Conservation (phyloP, 2,888 invertebrate genomes). For the Diarsia rubi region DNA sequence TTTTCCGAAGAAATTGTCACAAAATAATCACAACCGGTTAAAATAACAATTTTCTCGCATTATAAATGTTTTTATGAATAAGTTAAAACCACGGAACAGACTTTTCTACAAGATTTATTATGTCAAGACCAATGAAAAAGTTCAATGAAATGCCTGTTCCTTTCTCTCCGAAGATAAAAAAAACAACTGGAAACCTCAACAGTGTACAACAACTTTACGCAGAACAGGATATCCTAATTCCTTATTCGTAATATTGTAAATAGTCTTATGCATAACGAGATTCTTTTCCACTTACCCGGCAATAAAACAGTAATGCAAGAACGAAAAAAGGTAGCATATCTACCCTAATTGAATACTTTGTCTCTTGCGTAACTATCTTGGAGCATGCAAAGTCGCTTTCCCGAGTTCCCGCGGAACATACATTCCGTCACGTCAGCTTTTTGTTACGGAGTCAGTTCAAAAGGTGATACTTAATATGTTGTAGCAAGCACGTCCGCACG, state of each 20-base stretch:
- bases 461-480: constrained; percentile 55
- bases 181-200: neutral
- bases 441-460: constrained; percentile 68
- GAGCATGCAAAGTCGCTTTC: constrained; percentile 74
- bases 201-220: constrained; percentile 15
- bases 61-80: neutral
- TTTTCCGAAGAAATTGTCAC: neutral
- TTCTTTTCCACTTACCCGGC: constrained; percentile 28
- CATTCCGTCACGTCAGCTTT: constrained; percentile 77
- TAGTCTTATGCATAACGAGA: neutral
- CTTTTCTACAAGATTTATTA: constrained; percentile 5
- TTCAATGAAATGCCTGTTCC: constrained; percentile 15
- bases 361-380: constrained; percentile 68
- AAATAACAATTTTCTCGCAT: neutral
- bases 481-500: constrained; percentile 46
- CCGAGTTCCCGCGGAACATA: constrained; percentile 63
- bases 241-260: constrained; percentile 9
- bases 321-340: constrained; percentile 47
- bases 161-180: constrained; percentile 8
- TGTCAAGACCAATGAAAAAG: constrained; percentile 18
- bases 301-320: constrained; percentile 40
- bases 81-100: neutral
- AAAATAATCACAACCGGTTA: neutral
- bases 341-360: constrained; percentile 70
- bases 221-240: neutral